These are phyloP conservation scores for Sterrhoptilus dennistouni DNA, from an alignment of 2,113 vertebrate species.

Conservation along the genomic window DNA sequence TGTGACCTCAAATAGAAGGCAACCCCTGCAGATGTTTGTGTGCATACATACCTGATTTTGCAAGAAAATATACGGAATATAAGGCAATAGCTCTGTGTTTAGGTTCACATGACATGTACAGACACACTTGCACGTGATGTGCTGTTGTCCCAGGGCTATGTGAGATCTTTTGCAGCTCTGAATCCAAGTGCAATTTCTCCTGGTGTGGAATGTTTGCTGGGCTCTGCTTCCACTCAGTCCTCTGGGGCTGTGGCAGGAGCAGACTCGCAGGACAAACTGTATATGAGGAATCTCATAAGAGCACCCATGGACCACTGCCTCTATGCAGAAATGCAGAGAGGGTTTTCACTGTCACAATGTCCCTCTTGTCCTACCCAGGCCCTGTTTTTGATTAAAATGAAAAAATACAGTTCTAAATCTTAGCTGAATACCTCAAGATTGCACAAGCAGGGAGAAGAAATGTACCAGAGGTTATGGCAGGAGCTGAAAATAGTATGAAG, in stretches of 20 bases:
- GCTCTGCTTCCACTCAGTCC: background rate
- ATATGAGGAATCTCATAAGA: background rate
- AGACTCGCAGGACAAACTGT: accelerated
- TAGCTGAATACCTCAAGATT: background rate
- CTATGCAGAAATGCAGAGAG: accelerated
- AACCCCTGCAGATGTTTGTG: accelerated
- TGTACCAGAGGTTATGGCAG: conserved; percentile 36
- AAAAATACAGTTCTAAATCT: background rate
- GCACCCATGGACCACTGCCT: background rate
- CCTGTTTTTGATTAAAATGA: background rate
- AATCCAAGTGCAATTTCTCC: background rate
- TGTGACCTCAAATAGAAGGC: background rate
- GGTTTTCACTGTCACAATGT: background rate
- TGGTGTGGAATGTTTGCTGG: accelerated
- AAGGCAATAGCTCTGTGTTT: background rate
- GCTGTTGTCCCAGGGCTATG: background rate
- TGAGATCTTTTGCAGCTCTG: background rate
- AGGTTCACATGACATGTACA: accelerated
- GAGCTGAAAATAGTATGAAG: conserved; percentile 40
- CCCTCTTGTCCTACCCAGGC: background rate
- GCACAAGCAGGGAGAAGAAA: background rate
- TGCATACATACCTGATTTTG: background rate
- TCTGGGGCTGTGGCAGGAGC: background rate
- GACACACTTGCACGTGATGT: accelerated
- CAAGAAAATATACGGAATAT: background rate